Base-by-base conservation (phyloP, 2,113 vertebrate genomes). In the Cyphomyrus discorhynchus region DNA sequence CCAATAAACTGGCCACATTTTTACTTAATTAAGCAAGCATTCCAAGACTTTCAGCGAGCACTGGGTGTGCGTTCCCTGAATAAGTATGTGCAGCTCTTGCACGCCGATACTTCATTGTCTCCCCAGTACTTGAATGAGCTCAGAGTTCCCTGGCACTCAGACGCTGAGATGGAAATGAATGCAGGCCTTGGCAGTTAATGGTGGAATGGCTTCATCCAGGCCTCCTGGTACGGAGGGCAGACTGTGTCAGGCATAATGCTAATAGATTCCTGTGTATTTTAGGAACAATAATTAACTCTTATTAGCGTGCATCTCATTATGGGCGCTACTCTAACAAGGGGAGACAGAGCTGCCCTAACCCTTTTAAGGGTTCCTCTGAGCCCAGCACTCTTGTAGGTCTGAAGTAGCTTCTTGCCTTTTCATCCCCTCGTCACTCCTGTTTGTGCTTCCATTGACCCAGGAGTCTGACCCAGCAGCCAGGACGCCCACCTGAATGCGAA, bases 201-300 rank as follows among this genome's bases (percentile, higher is more conserved):
- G 49, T 50, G 49, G 70, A 89, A 47, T 52, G 45, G n/a, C 31
- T 1, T 70, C 66, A 80, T 27, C 27, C 49, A 5, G 47, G 27
- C 70, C 47, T 89, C 56, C 56, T 42, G 89, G 21, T 5, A 35
- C n/a, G 2, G 27, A 50, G 84, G 45, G 46, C 58, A 50, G 45
- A 13, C 58, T 1, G 46, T 86, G 47, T 90, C 84, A 87, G n/a
- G 46, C 52, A 1, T 85, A 90, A 87, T 74, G 85, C 46, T 87
- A 86, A 89, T 70, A 56, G 17, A 15, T 49, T 86, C 52, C 89
- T 89, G 21, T 70, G 89, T 77, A 47, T 45, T 84, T 84, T 53
- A 15, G 46, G 58, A 85, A 49, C 31, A 21, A 39, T 80, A 90
- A 90, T 90, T 90, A 90, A 85, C 62, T 52, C 46, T 87, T 27